Base-by-base conservation (phyloP, 2,113 vertebrate genomes). In the Centropus bengalensis region DNA sequence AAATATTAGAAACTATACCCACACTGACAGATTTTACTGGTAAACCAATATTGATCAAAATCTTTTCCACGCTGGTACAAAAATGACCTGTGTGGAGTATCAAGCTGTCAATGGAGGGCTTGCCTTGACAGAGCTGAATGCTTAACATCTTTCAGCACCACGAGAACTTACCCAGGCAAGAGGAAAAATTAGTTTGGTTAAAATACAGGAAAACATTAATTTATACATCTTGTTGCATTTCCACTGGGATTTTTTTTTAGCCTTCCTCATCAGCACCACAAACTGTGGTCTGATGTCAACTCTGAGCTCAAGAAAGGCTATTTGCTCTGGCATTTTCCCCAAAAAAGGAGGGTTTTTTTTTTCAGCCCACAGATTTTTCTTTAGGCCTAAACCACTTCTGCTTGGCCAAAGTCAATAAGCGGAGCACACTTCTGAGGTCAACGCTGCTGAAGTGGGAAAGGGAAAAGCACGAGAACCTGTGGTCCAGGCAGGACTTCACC, bases 271-370 rank as follows among this genome's bases (percentile, higher is more conserved):
- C 58, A 83, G n/a, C 69, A 64, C 60, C 28, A 0, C 74, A 80
- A 91, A 69, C 59, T 58, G 66, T 62, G 67, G 47, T 73, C 58
- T 75, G 78, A 84, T 92, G 76, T 88, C 82, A 88, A 10, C 51
- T 80, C 49, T 69, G 81, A 67, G 66, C 71, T 94, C 19, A 26
- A 58, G 85, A 67, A 89, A 89, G 40, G 55, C 27, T 89, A 47
- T 93, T 94, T 89, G 40, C 91, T 62, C 58, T 93, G 90, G 82
- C 93, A 78, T 95, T 77, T 69, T 11, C 68, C 79, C 89, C 55
- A 73, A 78, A 54, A 28, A 62, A 22, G 23, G 18, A 47, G 33
- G 1, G 8, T 18, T 4, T 63, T n/a, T n/a, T n/a, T 78, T 76
- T 95, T 62, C 76, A 81, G 56, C 8, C 66, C 16, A 3, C 52